Conservation (phyloP, 2,113 vertebrate genomes). For the Cepphus grylle region DNA sequence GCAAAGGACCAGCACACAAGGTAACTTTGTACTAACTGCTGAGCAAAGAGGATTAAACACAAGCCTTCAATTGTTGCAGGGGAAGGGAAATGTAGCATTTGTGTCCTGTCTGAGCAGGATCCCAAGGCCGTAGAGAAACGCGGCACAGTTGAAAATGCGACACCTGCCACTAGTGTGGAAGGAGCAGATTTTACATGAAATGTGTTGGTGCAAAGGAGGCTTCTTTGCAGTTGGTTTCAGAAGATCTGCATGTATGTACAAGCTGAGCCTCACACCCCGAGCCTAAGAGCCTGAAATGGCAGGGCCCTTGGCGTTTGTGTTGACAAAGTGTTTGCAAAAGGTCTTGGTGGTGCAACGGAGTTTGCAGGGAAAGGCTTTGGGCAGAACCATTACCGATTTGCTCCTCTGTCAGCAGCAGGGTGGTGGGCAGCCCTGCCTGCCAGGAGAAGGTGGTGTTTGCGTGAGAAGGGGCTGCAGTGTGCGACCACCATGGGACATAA, state of each 20-base stretch:
- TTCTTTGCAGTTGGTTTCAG: background rate
- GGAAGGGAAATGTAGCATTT: background rate
- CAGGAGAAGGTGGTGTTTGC: background rate
- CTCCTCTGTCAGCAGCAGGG: background rate
- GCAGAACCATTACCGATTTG: background rate
- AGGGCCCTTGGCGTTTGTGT: background rate
- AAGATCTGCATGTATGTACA: background rate
- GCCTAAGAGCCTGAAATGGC: background rate
- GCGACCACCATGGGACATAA: background rate
- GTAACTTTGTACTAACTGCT: slow-evolving; percentile 48
- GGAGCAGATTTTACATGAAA: background rate
- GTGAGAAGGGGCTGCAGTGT: background rate
- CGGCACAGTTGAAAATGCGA: background rate
- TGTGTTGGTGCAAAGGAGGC: background rate
- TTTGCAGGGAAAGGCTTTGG: background rate
- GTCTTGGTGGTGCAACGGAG: background rate
- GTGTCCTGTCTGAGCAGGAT: background rate
- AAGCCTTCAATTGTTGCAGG: slow-evolving; percentile 31
- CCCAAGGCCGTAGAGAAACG: background rate
- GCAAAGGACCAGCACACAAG: slow-evolving; percentile 44
- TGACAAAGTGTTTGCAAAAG: background rate
- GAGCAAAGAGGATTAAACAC: slow-evolving; percentile 41
- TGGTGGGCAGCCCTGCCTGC: background rate
- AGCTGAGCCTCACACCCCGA: background rate
- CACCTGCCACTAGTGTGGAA: background rate